Evolutionary conservation across 2,797 vertebrate species (phyloP).

Genomic region (Harpagifer antarcticus): DNA sequence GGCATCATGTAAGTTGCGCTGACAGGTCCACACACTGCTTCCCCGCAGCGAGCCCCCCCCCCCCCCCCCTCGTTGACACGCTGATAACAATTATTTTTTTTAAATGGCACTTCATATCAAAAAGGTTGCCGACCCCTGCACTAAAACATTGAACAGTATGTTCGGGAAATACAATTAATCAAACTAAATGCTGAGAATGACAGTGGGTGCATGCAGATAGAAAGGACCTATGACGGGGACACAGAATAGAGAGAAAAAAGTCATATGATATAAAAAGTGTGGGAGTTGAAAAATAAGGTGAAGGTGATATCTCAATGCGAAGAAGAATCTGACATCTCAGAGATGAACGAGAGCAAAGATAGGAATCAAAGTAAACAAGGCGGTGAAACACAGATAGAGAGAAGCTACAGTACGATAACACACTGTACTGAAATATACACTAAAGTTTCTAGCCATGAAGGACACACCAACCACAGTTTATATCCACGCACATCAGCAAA

Average conservation of each 20-base stretch:
- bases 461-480: conserved; percentile 13
- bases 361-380: conserved; percentile 12
- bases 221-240: not conserved
- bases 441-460: conserved; percentile 9
- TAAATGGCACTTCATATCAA: too few species aligned
- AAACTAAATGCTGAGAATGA: not conserved
- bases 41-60: too few species aligned
- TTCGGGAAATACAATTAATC: not conserved
- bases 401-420: not conserved
- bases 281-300: not conserved
- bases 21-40: too few species aligned
- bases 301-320: not conserved
- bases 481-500: not conserved
- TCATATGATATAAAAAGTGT: not conserved
- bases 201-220: not conserved
- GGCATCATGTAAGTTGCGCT: too few species aligned
- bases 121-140: too few species aligned
- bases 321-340: not conserved
- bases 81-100: too few species aligned
- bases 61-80: too few species aligned
- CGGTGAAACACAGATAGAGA: not conserved
- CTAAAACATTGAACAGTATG: conserved; percentile 1
- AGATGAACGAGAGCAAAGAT: not conserved
- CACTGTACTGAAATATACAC: not conserved
- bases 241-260: not conserved